Evolutionary conservation across 2,888 invertebrate genomes (phyloP).

Genomic region (Tetropium fuscum): DNA sequence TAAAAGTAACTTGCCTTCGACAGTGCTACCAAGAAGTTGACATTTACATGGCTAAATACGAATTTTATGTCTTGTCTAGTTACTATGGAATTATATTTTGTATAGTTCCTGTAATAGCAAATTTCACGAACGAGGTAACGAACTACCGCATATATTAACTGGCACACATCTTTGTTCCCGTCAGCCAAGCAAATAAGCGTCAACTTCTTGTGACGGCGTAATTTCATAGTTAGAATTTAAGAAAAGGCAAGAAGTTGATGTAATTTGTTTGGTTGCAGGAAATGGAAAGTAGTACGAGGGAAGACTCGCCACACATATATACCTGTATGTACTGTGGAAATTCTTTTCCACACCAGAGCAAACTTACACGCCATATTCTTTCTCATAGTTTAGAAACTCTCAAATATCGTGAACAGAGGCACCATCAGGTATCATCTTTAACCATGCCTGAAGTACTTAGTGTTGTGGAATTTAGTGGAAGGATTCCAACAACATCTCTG

Average conservation of each 20-base stretch:
- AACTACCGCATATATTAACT: constrained; percentile 42
- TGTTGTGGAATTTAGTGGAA: constrained; percentile 64
- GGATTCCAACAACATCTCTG: constrained; percentile 59
- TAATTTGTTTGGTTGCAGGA: constrained; percentile 93
- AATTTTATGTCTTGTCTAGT: too few relatives aligned
- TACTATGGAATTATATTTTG: too few relatives aligned
- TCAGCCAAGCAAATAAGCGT: constrained; percentile 86
- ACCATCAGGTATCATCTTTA: constrained; percentile 66
- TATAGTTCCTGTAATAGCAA: too few relatives aligned
- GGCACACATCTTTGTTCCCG: constrained; percentile 54
- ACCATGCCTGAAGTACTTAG: constrained; percentile 63
- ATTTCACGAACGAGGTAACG: too few relatives aligned
- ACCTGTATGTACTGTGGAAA: constrained; percentile 92
- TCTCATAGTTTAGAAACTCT: constrained; percentile 90
- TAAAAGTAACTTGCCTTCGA: too few relatives aligned
- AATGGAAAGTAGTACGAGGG: constrained; percentile 66
- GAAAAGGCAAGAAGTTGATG: constrained; percentile 86
- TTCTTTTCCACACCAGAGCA: constrained; percentile 90
- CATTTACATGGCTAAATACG: too few relatives aligned
- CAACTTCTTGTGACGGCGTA: constrained; percentile 80
- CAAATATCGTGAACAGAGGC: constrained; percentile 81
- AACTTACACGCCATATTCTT: constrained; percentile 89
- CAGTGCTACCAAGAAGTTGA: too few relatives aligned
- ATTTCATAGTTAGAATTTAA: constrained; percentile 41
- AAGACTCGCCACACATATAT: constrained; percentile 68